Percentiles rank a stretch among this genome's conserved stretches.
phyloP scores from a whole-genome alignment of 2,797 vertebrate genomes.

The Erpetoichthys calabaricus region DNA sequence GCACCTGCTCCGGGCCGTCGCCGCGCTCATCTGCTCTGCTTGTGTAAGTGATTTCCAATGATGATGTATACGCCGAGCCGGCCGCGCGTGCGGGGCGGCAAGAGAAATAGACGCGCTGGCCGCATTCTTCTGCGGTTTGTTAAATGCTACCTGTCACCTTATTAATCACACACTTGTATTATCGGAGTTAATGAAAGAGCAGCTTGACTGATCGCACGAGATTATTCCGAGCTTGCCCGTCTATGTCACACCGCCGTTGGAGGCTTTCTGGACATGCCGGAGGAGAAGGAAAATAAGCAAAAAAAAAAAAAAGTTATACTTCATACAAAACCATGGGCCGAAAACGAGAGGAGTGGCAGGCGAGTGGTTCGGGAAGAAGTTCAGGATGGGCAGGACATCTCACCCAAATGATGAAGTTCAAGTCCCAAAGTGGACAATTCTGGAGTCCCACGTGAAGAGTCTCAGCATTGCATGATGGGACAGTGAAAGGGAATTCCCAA shows the following conservation, averaged over 20 bases:
- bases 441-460: too few relatives aligned
- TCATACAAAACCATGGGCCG: too few relatives aligned
- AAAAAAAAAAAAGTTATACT: too few relatives aligned
- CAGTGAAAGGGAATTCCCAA: too few relatives aligned
- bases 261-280: conserved; percentile 19
- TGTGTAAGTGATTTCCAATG: conserved; percentile 97
- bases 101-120: conserved; percentile 70
- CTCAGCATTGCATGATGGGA: too few relatives aligned
- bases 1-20: conserved; percentile 63
- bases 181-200: conserved; percentile 84
- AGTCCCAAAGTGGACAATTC: too few relatives aligned
- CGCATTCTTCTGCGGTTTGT: conserved; percentile 52
- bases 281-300: too few relatives aligned
- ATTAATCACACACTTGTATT: conserved; percentile 80
- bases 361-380: too few relatives aligned
- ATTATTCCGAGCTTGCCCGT: background rate
- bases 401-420: too few relatives aligned
- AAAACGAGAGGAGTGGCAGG: too few relatives aligned
- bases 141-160: conserved; percentile 53
- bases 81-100: conserved; percentile 80
- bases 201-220: conserved; percentile 64
- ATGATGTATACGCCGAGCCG: conserved; percentile 80
- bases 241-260: conserved; percentile 37
- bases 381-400: too few relatives aligned
- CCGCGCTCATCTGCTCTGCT: conserved; percentile 59